Base-by-base conservation (phyloP, 2,113 vertebrate species). In the Hirundichthys speculiger region DNA sequence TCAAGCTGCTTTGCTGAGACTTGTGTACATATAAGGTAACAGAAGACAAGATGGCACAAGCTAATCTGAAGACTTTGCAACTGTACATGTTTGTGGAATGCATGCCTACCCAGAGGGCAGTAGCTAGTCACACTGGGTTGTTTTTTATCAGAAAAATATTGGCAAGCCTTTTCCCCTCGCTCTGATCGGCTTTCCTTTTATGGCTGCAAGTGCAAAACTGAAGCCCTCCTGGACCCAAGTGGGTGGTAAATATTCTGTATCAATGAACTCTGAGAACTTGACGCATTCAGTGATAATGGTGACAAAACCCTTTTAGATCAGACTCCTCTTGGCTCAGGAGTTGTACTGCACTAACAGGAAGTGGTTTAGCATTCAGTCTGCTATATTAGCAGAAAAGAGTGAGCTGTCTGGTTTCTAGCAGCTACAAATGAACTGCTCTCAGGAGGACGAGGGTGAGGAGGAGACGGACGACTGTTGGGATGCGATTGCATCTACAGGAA, bases 1-100 rank as follows among this genome's bases (percentile, higher is more conserved):
- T 69, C 42, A 18, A 25, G 69, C 63, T 22, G 49, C 59, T 71
- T 57, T 19, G 63, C 52, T 39, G 51, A 66, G 46, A 47, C 50
- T 79, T 56, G 77, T 92, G 90, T 87, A 92, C 92, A 90, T 91
- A 94, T 92, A 94, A 92, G 93, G 92, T 61, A 88, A 92, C 73
- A 54, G 4, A 64, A 52, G 72, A 79, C 77, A 72, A 27, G 79
- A 90, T 90, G 88, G 83, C 73, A 78, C 47, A 27, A 49, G 70
- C 57, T 30, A 30, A 73, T 85, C 64, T 65, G 11, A 55, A 77
- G 52, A 63, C 66, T 69, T 69, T 56, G 43, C 41, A 39, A 18
- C 38, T 65, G 56, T 20, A 8, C 66, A 38, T 55, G 60, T 75
- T 50, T 38, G 27, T 70, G 64, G 39, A 65, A 75, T 58, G 73